Conservation (phyloP, 1,140 invertebrate species). For the Zaprionus camerounensis region DNA sequence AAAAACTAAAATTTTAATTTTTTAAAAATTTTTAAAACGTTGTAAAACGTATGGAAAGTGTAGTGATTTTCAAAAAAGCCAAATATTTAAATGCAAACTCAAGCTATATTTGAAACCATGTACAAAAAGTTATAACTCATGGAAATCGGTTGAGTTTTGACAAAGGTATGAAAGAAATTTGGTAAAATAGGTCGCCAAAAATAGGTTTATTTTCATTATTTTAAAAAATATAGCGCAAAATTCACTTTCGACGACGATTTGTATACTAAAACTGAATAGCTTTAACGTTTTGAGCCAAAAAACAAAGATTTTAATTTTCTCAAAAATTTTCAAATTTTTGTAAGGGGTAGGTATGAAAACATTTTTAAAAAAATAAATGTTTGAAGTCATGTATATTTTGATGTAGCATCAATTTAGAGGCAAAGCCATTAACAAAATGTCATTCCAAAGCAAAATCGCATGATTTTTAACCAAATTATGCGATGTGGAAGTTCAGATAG, state of each 20-base stretch:
- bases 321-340: not conserved
- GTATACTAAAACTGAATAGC: too few relatives aligned
- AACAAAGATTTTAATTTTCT: not conserved
- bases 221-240: too few relatives aligned
- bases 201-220: too few relatives aligned
- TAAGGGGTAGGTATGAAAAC: not conserved
- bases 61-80: not conserved
- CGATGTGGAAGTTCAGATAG: not conserved
- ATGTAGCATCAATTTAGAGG: not conserved
- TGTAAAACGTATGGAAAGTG: not conserved
- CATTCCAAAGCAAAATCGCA: constrained; percentile 7
- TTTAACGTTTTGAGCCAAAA: not conserved
- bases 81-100: not conserved
- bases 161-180: not conserved
- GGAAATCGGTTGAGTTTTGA: not conserved
- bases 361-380: not conserved
- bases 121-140: not conserved
- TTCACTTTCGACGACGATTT: too few relatives aligned
- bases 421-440: not conserved
- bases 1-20: not conserved
- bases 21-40: not conserved
- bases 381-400: not conserved
- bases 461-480: not conserved
- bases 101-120: not conserved
- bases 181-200: too few relatives aligned